Evolutionary conservation across 2,797 vertebrate genomes (phyloP), one percentile per base, ranked within the genome.

Genomic region (Morus bassanus): DNA sequence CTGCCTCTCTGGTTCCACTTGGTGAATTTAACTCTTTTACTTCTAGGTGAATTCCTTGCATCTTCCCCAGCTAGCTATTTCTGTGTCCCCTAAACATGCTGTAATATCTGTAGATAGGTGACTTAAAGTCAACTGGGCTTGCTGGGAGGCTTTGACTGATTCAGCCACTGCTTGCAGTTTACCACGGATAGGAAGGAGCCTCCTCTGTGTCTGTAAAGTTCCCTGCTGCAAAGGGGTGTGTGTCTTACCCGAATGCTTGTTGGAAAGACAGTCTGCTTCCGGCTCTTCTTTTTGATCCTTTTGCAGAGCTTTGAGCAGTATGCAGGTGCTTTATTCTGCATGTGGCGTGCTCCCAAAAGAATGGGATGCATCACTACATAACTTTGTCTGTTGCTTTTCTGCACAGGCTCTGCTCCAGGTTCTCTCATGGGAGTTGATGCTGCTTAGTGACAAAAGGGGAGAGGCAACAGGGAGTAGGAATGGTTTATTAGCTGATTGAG

Each of bases 341-440:
- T 3, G 35, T 54, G 68, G 33, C 9, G 0, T 9, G 33, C 15
- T 68, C 69, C 69, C 48, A 18, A 10, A 25, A 43, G 74, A 39
- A 57, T 0, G 16, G 43, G 63, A 4, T 6, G 48, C n/a, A 3
- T 65, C 12, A 0, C 50, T 25, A 3, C 23, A 0, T 9, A 2
- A 39, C 53, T 81, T 56, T 9, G 17, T 14, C 61, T 35, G 1
- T 17, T 45, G 67, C 63, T 70, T 33, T 64, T 33, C 76, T 14
- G 24, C 15, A 3, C 6, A 3, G 59, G 48, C 50, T 80, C 25
- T 2, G 11, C 57, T 83, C 30, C 57, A 6, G 41, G 11, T 43
- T 65, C 67, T 35, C 35, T 39, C 7, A 0, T 8, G 51, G 64
- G 79, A 43, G 24, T 18, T 21, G 59, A 18, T 88, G 65, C 79